phyloP scores from a whole-genome alignment of 2,113 vertebrate genomes.

The Ailuropoda melanoleuca region DNA sequence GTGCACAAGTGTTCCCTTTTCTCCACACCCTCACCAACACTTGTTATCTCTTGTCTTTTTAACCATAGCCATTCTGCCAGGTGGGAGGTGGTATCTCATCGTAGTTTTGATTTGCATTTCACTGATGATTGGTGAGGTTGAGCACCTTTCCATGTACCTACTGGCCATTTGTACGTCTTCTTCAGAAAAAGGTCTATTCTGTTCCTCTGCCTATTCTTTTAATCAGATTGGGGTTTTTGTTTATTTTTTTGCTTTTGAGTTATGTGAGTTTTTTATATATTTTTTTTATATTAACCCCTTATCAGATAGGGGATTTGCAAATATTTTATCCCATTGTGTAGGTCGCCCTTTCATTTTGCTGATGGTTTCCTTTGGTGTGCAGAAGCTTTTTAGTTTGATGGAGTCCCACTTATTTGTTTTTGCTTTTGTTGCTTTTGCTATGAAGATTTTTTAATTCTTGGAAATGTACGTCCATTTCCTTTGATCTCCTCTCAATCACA shows the following conservation, averaged over 20 bases:
- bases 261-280: background rate
- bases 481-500: background rate
- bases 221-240: background rate
- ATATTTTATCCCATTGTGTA: background rate
- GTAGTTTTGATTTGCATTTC: background rate
- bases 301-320: background rate
- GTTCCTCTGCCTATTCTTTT: background rate
- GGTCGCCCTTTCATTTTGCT: background rate
- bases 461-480: background rate
- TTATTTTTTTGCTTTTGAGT: background rate
- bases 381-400: background rate
- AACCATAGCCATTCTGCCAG: background rate
- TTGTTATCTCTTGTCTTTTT: background rate
- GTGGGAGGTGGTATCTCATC: background rate
- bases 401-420: background rate
- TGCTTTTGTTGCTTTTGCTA: background rate
- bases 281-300: background rate
- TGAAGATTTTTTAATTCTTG: background rate
- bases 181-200: background rate
- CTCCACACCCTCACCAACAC: background rate
- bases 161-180: background rate
- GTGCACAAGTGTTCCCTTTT: background rate
- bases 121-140: background rate
- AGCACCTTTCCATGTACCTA: background rate
- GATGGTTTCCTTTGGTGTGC: background rate